Evolutionary conservation across 2,113 vertebrate species (phyloP).

Genomic region (Sinocyclocheilus maitianheensis): DNA sequence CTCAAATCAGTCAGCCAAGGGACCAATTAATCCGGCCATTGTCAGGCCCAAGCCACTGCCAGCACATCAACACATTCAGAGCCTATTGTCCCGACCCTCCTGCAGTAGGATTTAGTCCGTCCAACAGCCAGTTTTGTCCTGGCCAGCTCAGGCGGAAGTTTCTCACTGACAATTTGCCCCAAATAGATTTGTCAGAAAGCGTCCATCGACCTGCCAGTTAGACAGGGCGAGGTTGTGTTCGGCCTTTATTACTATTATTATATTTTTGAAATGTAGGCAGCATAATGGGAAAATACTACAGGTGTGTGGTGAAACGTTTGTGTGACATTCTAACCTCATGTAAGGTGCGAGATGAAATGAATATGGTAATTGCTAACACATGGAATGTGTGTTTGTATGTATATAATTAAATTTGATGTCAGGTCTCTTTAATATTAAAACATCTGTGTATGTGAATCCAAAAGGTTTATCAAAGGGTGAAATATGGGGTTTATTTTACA

Average conservation of each 20-base stretch:
- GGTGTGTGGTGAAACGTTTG: background rate
- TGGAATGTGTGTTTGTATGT: too few relatives aligned
- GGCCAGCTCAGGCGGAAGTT: slow-evolving; percentile 99
- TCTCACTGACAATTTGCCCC: slow-evolving; percentile 99
- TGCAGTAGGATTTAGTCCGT: slow-evolving; percentile 99
- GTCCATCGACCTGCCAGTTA: slow-evolving; percentile 75
- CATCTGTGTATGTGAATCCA: background rate
- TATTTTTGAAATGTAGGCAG: background rate
- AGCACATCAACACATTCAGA: slow-evolving; percentile 97
- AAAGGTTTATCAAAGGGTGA: background rate
- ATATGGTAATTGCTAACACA: background rate
- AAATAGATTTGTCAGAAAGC: slow-evolving; percentile 99
- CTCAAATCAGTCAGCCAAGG: slow-evolving; percentile 98
- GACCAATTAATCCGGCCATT: slow-evolving; percentile 99
- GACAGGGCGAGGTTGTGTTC: slow-evolving; percentile 62
- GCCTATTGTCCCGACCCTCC: slow-evolving; percentile 96
- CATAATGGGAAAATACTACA: background rate
- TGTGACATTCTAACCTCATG: background rate
- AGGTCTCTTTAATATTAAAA: slow-evolving; percentile 5
- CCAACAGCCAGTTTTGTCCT: slow-evolving; percentile 99
- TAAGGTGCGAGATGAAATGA: background rate
- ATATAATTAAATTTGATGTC: background rate
- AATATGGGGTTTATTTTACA: background rate
- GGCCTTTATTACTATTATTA: slow-evolving; percentile 37
- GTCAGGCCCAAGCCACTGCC: slow-evolving; percentile 93